Conservation (phyloP, 2,797 vertebrate genomes). For the Gadopsis bispinosus region DNA sequence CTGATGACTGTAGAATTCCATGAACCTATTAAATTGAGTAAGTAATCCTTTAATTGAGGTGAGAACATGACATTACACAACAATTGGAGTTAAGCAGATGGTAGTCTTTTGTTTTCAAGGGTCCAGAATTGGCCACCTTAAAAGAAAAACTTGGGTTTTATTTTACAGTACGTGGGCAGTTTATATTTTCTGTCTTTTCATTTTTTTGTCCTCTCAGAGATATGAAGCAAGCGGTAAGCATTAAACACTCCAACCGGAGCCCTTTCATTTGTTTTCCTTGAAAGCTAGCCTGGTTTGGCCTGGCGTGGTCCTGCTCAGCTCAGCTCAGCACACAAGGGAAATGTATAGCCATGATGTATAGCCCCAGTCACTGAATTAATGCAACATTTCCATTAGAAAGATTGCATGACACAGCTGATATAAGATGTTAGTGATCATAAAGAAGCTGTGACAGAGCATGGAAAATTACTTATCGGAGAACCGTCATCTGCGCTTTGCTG, state of each 20-base stretch:
- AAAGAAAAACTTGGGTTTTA: neutral
- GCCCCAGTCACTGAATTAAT: constrained; percentile 76
- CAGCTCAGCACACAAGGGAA: constrained; percentile 57
- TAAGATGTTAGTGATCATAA: constrained; percentile 78
- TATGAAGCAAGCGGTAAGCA: neutral
- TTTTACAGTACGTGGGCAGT: neutral
- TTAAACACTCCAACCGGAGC: constrained; percentile 5
- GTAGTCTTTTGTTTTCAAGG: constrained; percentile 2
- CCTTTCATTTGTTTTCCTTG: constrained; percentile 15
- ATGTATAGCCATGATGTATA: constrained; percentile 75
- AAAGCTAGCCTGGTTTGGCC: constrained; percentile 37
- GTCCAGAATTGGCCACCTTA: neutral
- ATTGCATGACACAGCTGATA: constrained; percentile 82
- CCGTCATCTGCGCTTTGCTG: constrained; percentile 75
- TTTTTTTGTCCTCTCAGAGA: neutral
- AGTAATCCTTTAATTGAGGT: neutral
- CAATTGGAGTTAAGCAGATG: neutral
- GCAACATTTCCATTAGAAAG: constrained; percentile 84
- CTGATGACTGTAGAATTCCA: neutral
- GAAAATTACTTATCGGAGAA: constrained; percentile 84
- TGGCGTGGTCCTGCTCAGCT: constrained; percentile 2
- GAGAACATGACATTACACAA: neutral
- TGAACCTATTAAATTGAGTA: neutral
- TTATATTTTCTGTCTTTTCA: neutral
- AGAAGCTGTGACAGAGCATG: constrained; percentile 71